A percentile compares a stretch with the other conserved stretches of the same genome.
Evolutionary conservation across 2,113 vertebrate genomes (phyloP).

Genomic region (Urocolius indicus): DNA sequence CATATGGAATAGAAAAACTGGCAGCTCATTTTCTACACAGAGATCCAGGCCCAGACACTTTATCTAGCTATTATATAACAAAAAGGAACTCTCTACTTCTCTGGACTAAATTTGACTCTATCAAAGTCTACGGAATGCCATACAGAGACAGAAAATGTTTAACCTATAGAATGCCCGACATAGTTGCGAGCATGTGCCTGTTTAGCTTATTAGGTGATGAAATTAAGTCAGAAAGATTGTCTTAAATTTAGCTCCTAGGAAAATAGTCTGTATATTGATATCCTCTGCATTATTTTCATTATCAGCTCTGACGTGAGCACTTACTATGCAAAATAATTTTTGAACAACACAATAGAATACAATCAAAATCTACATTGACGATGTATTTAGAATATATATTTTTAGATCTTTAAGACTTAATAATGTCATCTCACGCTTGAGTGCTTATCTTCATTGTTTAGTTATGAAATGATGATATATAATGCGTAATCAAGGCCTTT

Average conservation of each 20-base stretch:
- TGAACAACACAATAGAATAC: not conserved
- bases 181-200: not conserved
- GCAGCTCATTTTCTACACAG: not conserved
- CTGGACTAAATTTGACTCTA: not conserved
- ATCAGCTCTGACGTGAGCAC: not conserved
- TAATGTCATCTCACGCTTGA: not conserved
- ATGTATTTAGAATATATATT: not conserved
- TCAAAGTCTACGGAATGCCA: not conserved
- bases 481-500: conserved; percentile 18
- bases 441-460: not conserved
- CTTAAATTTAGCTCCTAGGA: not conserved
- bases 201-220: not conserved
- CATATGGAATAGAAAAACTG: not conserved
- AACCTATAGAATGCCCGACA: not conserved
- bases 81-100: not conserved
- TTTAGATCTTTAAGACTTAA: conserved; percentile 19
- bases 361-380: not conserved
- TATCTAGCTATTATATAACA: not conserved
- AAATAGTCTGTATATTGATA: not conserved
- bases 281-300: not conserved
- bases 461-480: conserved; percentile 4
- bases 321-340: not conserved
- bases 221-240: not conserved
- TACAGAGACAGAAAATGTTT: not conserved
- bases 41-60: not conserved